A percentile compares a stretch with the other conserved stretches of the same genome.
These are phyloP conservation scores for Lethenteron camtschaticum DNA, from an alignment of 2,113 vertebrate species.

Conservation along the genomic window DNA sequence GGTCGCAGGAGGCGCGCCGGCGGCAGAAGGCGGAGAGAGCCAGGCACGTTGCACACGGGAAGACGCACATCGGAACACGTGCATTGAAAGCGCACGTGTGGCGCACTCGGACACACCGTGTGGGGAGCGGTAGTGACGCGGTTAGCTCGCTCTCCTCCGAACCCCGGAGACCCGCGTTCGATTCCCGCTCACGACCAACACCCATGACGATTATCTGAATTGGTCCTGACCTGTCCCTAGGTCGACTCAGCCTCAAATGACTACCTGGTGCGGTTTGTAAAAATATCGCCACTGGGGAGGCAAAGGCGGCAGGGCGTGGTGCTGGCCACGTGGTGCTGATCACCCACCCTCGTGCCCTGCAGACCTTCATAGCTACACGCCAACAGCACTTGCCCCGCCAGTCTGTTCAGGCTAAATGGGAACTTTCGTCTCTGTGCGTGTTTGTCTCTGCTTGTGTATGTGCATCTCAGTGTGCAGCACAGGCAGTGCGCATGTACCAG, in stretches of 20 bases:
- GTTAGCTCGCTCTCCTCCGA: neutral
- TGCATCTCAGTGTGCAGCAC: too few relatives aligned
- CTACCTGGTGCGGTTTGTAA: too few relatives aligned
- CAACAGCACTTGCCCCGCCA: too few relatives aligned
- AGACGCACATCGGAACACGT: neutral
- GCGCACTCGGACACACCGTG: neutral
- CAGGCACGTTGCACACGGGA: slow-evolving; percentile 29
- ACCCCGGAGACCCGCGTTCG: neutral
- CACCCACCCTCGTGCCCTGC: too few relatives aligned
- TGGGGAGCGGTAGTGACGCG: neutral
- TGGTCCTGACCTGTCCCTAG: neutral
- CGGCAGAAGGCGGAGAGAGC: slow-evolving; percentile 64
- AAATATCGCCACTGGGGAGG: too few relatives aligned
- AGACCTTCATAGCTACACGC: too few relatives aligned
- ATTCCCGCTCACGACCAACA: neutral
- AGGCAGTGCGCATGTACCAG: neutral
- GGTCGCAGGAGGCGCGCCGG: slow-evolving; percentile 46
- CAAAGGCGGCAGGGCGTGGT: too few relatives aligned
- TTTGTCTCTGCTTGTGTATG: too few relatives aligned
- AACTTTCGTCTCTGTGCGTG: too few relatives aligned
- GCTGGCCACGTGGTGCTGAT: too few relatives aligned
- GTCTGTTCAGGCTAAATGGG: too few relatives aligned
- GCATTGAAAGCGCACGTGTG: neutral
- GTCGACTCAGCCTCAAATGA: too few relatives aligned
- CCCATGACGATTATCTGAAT: neutral